Evolutionary conservation across 2,888 invertebrate genomes (phyloP).

Genomic region (Papilio demoleus): DNA sequence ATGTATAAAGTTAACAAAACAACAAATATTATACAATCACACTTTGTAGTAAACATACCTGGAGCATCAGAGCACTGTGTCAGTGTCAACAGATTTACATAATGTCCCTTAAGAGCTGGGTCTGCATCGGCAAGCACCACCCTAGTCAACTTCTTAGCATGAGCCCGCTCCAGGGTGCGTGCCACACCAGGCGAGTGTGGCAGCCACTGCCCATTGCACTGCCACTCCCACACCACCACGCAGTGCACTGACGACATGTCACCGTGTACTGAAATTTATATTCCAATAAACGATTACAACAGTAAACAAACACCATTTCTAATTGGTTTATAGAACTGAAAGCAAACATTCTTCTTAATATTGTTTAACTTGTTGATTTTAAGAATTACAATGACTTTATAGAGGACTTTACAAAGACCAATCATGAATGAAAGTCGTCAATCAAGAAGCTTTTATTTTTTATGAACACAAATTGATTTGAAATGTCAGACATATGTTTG

Average conservation of each 20-base stretch:
- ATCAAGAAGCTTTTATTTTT: too few relatives aligned
- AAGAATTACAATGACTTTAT: too few relatives aligned
- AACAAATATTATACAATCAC: neutral
- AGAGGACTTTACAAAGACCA: too few relatives aligned
- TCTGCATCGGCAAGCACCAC: slow-evolving; percentile 95
- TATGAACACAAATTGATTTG: too few relatives aligned
- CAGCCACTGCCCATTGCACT: slow-evolving; percentile 89
- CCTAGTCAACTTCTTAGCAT: slow-evolving; percentile 91
- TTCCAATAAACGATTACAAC: neutral
- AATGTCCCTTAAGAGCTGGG: slow-evolving; percentile 89
- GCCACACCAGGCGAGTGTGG: slow-evolving; percentile 94
- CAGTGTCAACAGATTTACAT: slow-evolving; percentile 89
- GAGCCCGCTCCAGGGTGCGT: slow-evolving; percentile 92
- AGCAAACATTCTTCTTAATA: too few relatives aligned
- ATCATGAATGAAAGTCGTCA: too few relatives aligned
- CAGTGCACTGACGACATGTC: slow-evolving; percentile 86
- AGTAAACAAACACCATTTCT: too few relatives aligned
- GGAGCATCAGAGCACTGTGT: slow-evolving; percentile 87
- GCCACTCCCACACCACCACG: slow-evolving; percentile 92
- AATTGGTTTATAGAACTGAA: too few relatives aligned
- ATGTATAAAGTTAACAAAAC: too few relatives aligned
- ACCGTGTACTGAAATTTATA: slow-evolving; percentile 36
- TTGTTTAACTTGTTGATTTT: too few relatives aligned
- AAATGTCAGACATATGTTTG: too few relatives aligned
- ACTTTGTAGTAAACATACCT: slow-evolving; percentile 51